Evolutionary conservation across 2,113 vertebrate genomes (phyloP), one percentile per base, ranked within the genome.

Genomic region (Myodes glareolus): DNA sequence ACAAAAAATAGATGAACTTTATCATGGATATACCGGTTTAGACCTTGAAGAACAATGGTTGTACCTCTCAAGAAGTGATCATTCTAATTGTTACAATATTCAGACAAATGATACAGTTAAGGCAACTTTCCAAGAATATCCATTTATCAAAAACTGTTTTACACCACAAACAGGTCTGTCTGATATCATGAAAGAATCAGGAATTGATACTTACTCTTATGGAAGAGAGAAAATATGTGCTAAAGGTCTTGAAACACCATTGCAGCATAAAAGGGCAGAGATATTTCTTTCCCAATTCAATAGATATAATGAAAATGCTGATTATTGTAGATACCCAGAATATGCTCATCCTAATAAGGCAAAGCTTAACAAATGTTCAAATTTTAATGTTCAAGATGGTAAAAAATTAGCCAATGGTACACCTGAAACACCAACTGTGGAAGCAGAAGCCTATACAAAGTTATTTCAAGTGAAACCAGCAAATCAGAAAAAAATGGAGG

Each of bases 401-500:
- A 99, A 98, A 97, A 98, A 98, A 81, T 90, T 98, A 92, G 81
- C 97, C 77, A 98, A 98, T 95, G 98, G 98, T 95, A 96, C 97
- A 93, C 29, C 98, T 85, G 98, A 99, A 96, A 92, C 96, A 90
- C 91, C 98, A 76, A 25, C 86, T 95, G 93, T 98, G 97, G 98
- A 99, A 94, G 73, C 97, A 96, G 98, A 99, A 50, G 96, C 97
- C 27, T 98, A 98, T 17, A 94, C 94, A 90, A 99, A 98, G 86
- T 97, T 99, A 96, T 98, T 98, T 98, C 98, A 98, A 86, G 97
- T 97, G 94, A 98, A 99, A 97, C 98, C 98, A 98, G 95, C 98
- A 97, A 96, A 95, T 96, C 98, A 98, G 96, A 99, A 98, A 91
- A 99, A 98, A 98, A 97, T 97, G 96, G 99, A 99, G 75, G 98